Percentiles rank a stretch among this genome's conserved stretches.
phyloP scores from a whole-genome alignment of 1,140 invertebrate species.

The Odontomachus brunneus region DNA sequence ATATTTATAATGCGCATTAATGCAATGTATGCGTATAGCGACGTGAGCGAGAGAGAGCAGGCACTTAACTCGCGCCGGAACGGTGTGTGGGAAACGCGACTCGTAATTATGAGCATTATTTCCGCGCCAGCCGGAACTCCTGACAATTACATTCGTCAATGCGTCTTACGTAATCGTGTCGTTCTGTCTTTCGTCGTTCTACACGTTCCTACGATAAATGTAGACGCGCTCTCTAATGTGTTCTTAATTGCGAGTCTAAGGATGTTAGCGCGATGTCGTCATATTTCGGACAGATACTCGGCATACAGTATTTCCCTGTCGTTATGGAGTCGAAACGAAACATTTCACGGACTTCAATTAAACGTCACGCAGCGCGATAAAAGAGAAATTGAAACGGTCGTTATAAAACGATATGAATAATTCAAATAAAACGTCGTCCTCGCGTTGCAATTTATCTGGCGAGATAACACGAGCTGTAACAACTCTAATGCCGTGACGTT shows the following conservation, averaged over 20 bases:
- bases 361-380: too few species aligned
- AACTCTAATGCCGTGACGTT: too few species aligned
- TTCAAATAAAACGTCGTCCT: neutral
- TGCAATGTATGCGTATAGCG: neutral
- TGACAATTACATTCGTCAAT: constrained; percentile 69
- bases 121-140: constrained; percentile 67
- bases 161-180: constrained; percentile 62
- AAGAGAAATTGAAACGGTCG: too few species aligned
- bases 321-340: too few species aligned
- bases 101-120: constrained; percentile 63
- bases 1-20: constrained; percentile 14
- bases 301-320: too few species aligned
- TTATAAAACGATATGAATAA: too few species aligned
- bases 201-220: neutral
- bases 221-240: constrained; percentile 6
- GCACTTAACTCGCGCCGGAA: constrained; percentile 48
- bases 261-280: neutral
- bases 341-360: too few species aligned
- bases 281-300: too few species aligned
- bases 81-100: constrained; percentile 54
- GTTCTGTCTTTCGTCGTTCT: constrained; percentile 10
- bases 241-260: constrained; percentile 18
- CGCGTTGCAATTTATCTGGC: neutral
- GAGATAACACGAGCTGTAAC: neutral
- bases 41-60: neutral